Base-by-base conservation (phyloP, 1,140 invertebrate species). In the Drosophila suzukii region DNA sequence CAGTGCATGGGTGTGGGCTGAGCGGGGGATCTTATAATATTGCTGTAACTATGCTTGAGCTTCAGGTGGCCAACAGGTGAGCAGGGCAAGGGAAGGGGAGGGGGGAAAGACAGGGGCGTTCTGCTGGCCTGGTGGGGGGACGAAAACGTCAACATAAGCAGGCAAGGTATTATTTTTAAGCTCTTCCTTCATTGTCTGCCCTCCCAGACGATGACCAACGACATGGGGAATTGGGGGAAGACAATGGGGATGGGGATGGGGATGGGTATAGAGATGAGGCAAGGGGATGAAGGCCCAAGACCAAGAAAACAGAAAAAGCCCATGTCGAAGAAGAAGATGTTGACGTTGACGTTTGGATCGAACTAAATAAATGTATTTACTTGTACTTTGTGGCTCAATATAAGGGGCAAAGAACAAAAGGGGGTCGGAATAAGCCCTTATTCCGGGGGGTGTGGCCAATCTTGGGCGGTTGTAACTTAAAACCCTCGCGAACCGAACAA, bases 361-460 rank as follows among this genome's bases (percentile, higher is more conserved):
- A 86, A 86, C 83, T 86, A 88, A 88, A 88, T 86, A 88, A 88
- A 86, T 88, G 75, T 86, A 88, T 82, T 88, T 88, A 82, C 83
- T 79, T 88, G 66, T 79, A 61, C 74, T 54, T 66, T 67, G 55
- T 72, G 66, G 49, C 61, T 58, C 63, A 49, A 62, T 30, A 73
- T 46, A 32, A 50, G 59, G n/a, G 41, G 38, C n/a, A n/a, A 12
- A 32, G 10, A 6, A 7, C 20, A 17, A 6, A 39, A 8, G 10
- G 4, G 38, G 10, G n/a, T 27, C 27, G 0, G 27, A 13, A 11
- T 30, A 34, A 59, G 47, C 54, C 53, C 30, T 55, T 60, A 53
- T 34, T 34, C 32, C 32, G 32, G 67, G 62, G 79, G 75, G 56
- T 88, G 79, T 57, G 65, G 53, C 20, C 47, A 32, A 32, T 50